Evolutionary conservation across 2,888 invertebrate genomes (phyloP).

Genomic region (Spilosoma lubricipeda): DNA sequence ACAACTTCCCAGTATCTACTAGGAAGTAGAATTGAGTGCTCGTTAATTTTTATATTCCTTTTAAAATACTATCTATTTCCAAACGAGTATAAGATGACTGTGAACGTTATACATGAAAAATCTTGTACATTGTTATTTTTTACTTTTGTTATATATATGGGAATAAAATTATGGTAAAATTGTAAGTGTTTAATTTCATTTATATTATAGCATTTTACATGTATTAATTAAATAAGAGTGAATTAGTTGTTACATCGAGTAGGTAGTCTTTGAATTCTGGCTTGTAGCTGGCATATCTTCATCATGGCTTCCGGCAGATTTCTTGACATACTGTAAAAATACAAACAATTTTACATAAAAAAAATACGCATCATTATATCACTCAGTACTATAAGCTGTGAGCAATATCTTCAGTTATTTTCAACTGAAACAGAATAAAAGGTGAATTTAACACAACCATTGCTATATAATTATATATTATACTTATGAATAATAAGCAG

Average conservation of each 20-base stretch:
- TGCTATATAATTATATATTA: too few relatives aligned
- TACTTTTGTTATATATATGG: slow-evolving; percentile 23
- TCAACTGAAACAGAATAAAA: too few relatives aligned
- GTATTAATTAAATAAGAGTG: slow-evolving; percentile 28
- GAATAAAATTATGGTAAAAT: slow-evolving; percentile 35
- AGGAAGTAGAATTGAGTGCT: not conserved
- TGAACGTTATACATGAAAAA: not conserved
- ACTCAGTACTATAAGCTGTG: not conserved
- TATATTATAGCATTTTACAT: slow-evolving; percentile 36
- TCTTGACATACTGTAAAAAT: slow-evolving; percentile 87
- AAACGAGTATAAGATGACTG: not conserved
- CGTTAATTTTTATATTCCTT: not conserved
- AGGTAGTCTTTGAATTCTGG: slow-evolving; percentile 81
- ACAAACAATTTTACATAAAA: slow-evolving; percentile 19
- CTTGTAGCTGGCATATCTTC: slow-evolving; percentile 85
- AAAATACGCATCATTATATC: not conserved
- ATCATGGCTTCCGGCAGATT: slow-evolving; percentile 87
- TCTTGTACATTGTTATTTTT: slow-evolving; percentile 13
- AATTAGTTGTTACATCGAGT: slow-evolving; percentile 71
- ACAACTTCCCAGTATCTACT: too few relatives aligned
- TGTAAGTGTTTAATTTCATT: slow-evolving; percentile 34
- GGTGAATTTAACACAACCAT: too few relatives aligned
- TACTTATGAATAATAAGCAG: too few relatives aligned
- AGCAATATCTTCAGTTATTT: not conserved
- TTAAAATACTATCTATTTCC: not conserved